Base-by-base conservation (phyloP, 2,113 vertebrate genomes). In the Leucopsar rothschildi region DNA sequence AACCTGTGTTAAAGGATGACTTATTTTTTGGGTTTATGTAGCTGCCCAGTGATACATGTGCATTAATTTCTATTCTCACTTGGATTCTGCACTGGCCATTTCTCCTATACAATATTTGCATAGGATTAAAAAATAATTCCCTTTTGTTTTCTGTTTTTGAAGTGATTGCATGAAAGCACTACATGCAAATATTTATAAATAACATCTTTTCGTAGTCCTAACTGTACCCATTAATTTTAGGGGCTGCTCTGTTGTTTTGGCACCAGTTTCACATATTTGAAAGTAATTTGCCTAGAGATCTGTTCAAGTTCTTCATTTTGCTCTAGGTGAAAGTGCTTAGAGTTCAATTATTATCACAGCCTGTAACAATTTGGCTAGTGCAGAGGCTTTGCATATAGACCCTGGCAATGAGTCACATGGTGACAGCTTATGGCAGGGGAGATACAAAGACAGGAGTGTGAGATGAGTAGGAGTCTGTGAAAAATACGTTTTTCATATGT, bases 381-480 rank as follows among this genome's bases (percentile, higher is more conserved):
- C 56, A 85, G 73, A 59, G 68, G 39, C 31, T 78, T 12, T 85
- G 73, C 57, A 24, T 85, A 16, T 72, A 85, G 89, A 73, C 33
- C 70, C 45, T 94, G 52, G 86, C 47, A 89, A 15, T 90, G 93
- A 89, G 69, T 95, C 69, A 50, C 77, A 68, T 70, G 25, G 44
- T 59, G 49, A 64, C 64, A 78, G 76, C 79, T 92, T 94, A 86
- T 93, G 94, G 87, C 87, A 83, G 53, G 69, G 68, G 71, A 71
- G 31, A n/a, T 72, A 88, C 55, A 89, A 86, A 92, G 75, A 50
- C 60, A 59, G 45, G 59, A 71, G 61, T 64, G 60, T 66, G 82
- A 95, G 56, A 47, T 94, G 82, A 88, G 93, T 94, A 93, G 93
- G 89, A 82, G 92, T 87, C 63, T 85, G 76, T 94, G 94, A 93